A percentile compares a stretch with the other conserved stretches of the same genome.
phyloP scores from a whole-genome alignment of 2,888 invertebrate species.

The Sarcophaga carnaria region DNA sequence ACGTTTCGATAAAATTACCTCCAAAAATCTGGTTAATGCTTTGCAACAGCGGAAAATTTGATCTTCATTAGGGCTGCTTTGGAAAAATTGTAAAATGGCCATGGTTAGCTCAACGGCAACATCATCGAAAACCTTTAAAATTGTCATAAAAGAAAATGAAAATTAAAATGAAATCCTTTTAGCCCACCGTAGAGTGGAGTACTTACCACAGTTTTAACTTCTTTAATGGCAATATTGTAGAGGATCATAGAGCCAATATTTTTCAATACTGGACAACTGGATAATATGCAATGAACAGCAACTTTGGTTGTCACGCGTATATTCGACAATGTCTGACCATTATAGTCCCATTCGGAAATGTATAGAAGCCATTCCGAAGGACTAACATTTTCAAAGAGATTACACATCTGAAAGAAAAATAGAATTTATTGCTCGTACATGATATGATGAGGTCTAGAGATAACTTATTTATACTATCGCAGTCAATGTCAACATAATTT shows the following conservation, averaged over 20 bases:
- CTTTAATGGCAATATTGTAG: constrained; percentile 96
- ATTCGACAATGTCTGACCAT: constrained; percentile 90
- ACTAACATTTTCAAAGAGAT: constrained; percentile 93
- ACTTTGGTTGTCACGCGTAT: constrained; percentile 95
- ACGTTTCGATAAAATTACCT: constrained; percentile 73
- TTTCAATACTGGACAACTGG: constrained; percentile 87
- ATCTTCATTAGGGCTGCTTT: constrained; percentile 90
- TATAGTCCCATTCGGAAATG: constrained; percentile 94
- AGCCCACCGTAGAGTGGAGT: constrained; percentile 72
- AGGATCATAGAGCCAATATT: constrained; percentile 93
- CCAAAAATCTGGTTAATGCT: constrained; percentile 86
- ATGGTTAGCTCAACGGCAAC: constrained; percentile 95
- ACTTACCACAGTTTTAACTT: constrained; percentile 98
- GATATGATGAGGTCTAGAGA: neutral
- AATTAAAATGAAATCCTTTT: neutral
- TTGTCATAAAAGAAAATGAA: neutral
- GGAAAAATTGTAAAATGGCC: constrained; percentile 95
- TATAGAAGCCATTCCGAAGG: constrained; percentile 96
- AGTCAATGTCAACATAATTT: too few relatives aligned
- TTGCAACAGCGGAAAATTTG: constrained; percentile 90
- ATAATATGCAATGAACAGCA: constrained; percentile 91
- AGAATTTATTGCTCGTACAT: neutral
- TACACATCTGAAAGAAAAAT: constrained; percentile 86
- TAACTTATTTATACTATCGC: too few relatives aligned
- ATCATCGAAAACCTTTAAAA: constrained; percentile 93